Evolutionary conservation across 2,113 vertebrate species (phyloP).

Genomic region (Rynchops niger): DNA sequence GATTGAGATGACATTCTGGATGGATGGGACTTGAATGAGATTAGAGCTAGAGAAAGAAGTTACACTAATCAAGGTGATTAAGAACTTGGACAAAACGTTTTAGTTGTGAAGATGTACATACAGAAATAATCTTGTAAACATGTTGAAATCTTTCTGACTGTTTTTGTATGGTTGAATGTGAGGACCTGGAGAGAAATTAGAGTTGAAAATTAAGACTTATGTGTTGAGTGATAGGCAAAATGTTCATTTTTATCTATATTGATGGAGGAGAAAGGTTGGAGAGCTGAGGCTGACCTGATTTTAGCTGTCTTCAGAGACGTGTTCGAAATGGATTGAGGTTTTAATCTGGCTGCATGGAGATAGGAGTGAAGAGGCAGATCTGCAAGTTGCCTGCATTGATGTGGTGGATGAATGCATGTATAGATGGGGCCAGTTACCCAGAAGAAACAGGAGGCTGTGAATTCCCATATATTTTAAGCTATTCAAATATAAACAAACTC

Average conservation of each 20-base stretch:
- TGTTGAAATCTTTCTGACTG: background rate
- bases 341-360: background rate
- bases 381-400: background rate
- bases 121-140: background rate
- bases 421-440: background rate
- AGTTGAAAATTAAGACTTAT: background rate
- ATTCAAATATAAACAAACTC: background rate
- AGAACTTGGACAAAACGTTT: background rate
- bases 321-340: background rate
- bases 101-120: background rate
- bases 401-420: accelerated
- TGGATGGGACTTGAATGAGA: background rate
- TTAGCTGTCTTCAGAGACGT: background rate
- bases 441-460: background rate
- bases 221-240: background rate
- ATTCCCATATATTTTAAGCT: background rate
- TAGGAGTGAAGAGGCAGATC: background rate
- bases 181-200: background rate
- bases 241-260: background rate
- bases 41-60: background rate
- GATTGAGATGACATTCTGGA: background rate
- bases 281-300: background rate
- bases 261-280: background rate
- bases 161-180: background rate
- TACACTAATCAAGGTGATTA: background rate